Percentiles rank a stretch among this genome's conserved stretches.
Evolutionary conservation across 2,113 vertebrate species (phyloP).

Genomic region (rat (Rattus norvegicus)): GRCr8 NC_086033.1:61335501-61336000

Average conservation of each 20-base stretch:
- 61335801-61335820: constrained; percentile 19
- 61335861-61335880: constrained; percentile 35
- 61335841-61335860: constrained; percentile 47
- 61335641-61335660: not conserved
- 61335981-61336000: not conserved
- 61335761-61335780: not conserved
- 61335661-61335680: not conserved
- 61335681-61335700: not conserved
- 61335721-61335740: not conserved
- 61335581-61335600: not conserved
- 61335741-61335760: not conserved
- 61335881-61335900: constrained; percentile 5
- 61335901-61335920: constrained; percentile 33
- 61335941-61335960: not conserved
- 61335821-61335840: constrained; percentile 7
- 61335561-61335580: not conserved
- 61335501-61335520: not conserved
- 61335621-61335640: not conserved
- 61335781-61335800: not conserved
- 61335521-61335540: not conserved
- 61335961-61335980: not conserved
- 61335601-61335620: not conserved
- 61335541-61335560: not conserved
- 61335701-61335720: not conserved
- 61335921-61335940: constrained; percentile 26